Base-by-base conservation (phyloP, 2,888 invertebrate genomes). In the Athetis lepigone region DNA sequence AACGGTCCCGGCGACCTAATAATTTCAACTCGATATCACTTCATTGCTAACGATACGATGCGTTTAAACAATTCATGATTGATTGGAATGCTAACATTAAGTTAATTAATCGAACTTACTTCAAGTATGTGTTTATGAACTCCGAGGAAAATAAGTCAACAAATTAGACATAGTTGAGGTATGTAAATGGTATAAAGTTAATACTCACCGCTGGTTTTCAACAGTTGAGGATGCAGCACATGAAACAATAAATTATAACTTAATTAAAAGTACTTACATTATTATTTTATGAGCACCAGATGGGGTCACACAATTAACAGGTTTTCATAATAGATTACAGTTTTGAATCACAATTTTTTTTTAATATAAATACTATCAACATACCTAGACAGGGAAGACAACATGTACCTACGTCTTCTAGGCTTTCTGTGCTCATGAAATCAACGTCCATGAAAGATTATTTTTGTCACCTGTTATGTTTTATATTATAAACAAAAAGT, bases 1-100 rank as follows among this genome's bases (percentile, higher is more conserved):
- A 93, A 93, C 92, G 90, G 92, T 90, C 87, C 88, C 82, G 82
- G 69, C 87, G 94, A 92, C 94, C 94, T 88, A 92, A 92, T 94
- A 93, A 92, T 87, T 87, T 72, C 75, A 79, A 83, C 82, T 83
- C 85, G 85, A 89, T 90, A 89, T 87, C 81, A 87, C 74, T 85
- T 78, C 80, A 82, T 78, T 83, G 74, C 77, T 80, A 77, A 79
- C 79, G 75, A 83, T 83, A 86, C 79, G 77, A 81, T 75, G 65
- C 81, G 85, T 85, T 81, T 77, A 56, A 52, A 66, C 65, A 74
- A 60, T 13, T 33, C 33, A 33, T 70, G 42, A 59, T 65, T 47
- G 51, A 66, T 72, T 59, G 58, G 51, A 71, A 68, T 70, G 58
- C 59, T 54, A 70, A 64, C 46, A 52, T 65, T 56, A 57, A 54